Base-by-base conservation (phyloP, 2,888 invertebrate genomes). In the Yponomeuta plumbellus region DNA sequence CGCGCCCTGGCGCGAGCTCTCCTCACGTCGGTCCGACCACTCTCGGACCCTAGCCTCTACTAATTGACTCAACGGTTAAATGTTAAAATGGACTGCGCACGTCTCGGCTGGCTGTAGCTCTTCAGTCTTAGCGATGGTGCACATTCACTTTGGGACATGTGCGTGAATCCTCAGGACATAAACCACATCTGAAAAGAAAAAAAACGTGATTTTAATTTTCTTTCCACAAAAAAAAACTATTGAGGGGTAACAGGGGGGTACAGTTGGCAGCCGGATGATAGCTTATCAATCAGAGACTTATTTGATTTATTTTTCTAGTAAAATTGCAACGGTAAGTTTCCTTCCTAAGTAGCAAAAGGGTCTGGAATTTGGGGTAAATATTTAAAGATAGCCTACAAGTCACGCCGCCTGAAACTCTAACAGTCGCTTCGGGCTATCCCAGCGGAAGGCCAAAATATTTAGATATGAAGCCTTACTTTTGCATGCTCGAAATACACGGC, bases 111-210 rank as follows among this genome's bases (percentile, higher is more conserved):
- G 26, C 26, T 17, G 84, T 82, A 80, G 72, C 57, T 58, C 78
- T 73, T 72, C 70, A 75, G 71, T 75, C 70, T 78, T 75, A 81
- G 83, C 77, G 83, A 82, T 75, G 74, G 67, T 76, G 83, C 87
- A 87, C 88, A 81, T 76, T 75, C 79, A 76, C 77, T 79, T 81
- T 84, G 80, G 83, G 81, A 79, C 77, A 80, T 78, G 74, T 76
- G 74, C 76, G 80, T 80, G 76, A 79, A 80, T 84, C 78, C 76
- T 84, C 80, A 78, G 80, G 81, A 80, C 84, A 81, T 80, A 80
- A 82, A 83, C 78, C 83, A 84, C 84, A 84, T 86, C 90, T 90
- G 89, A 70, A 86, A 88, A 74, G 70, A 84, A 81, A 75, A 76
- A 81, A 81, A 74, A 17, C 3, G 44, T 17, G 13, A 3, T 73